phyloP scores from a whole-genome alignment of 2,113 vertebrate species.

The Circaetus cinerascens region DNA sequence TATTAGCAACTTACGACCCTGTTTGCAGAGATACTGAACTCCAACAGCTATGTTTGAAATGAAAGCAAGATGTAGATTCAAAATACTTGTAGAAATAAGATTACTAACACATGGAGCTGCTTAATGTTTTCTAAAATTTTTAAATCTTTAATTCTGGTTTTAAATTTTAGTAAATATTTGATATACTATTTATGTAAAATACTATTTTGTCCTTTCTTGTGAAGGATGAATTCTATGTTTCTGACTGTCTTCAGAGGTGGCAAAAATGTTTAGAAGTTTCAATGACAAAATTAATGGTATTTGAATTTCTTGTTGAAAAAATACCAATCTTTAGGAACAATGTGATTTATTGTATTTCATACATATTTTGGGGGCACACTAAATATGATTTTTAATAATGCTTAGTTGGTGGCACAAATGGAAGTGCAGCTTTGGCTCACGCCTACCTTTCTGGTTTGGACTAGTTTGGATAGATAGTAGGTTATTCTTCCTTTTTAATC shows the following conservation, averaged over 20 bases:
- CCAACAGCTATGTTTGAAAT: background rate
- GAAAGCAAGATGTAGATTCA: background rate
- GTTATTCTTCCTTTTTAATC: background rate
- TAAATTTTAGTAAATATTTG: background rate
- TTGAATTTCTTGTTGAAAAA: background rate
- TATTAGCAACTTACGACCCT: fast-evolving
- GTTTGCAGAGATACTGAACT: background rate
- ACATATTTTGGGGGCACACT: background rate
- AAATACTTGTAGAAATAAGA: background rate
- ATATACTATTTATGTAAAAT: background rate
- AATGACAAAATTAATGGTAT: background rate
- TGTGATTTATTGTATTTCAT: background rate
- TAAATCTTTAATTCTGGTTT: background rate
- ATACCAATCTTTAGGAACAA: background rate
- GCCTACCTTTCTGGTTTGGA: background rate
- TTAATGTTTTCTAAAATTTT: background rate
- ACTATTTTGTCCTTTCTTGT: background rate
- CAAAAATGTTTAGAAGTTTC: background rate
- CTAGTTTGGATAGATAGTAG: background rate
- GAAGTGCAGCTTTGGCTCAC: background rate
- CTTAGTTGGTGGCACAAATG: background rate
- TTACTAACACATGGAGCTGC: background rate
- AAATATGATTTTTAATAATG: background rate
- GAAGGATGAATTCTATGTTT: background rate
- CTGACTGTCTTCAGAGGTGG: background rate